Conservation (phyloP, 2,797 vertebrate species). For the Borostomias antarcticus region DNA sequence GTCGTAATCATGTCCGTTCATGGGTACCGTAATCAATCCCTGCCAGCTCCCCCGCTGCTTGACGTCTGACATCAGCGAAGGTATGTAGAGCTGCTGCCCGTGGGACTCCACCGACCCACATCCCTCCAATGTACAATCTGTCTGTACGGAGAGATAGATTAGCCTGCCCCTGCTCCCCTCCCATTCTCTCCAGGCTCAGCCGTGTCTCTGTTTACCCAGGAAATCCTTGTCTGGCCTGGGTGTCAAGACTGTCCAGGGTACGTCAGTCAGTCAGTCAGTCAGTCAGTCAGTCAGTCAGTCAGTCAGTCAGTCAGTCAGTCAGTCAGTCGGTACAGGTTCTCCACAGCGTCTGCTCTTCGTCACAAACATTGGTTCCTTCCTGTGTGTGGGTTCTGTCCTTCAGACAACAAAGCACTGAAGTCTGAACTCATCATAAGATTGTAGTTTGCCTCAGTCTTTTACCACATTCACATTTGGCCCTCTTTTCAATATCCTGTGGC, state of each 20-base stretch:
- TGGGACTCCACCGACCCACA: not conserved
- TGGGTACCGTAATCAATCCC: no score
- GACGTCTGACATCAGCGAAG: conserved; percentile 12
- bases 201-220: conserved; percentile 36
- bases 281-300: not conserved
- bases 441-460: not conserved
- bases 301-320: not conserved
- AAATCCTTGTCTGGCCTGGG: conserved; percentile 50
- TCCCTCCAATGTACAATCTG: not conserved
- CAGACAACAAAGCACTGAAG: not conserved
- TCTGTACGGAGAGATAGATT: not conserved
- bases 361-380: no score
- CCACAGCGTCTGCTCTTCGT: conserved; percentile 10
- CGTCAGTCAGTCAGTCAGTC: not conserved
- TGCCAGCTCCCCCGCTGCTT: conserved; percentile 19
- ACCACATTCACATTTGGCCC: not conserved
- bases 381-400: not conserved
- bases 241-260: conserved; percentile 28
- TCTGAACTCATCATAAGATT: not conserved
- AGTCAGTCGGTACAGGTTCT: not conserved
- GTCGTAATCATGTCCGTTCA: conserved; percentile 11
- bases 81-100: not conserved
- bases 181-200: conserved; percentile 17
- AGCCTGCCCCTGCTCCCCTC: not conserved
- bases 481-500: not conserved